A percentile compares a stretch with the other conserved stretches of the same genome.
Conservation (phyloP, 2,113 vertebrate species). For the Hymenochirus boettgeri region DNA sequence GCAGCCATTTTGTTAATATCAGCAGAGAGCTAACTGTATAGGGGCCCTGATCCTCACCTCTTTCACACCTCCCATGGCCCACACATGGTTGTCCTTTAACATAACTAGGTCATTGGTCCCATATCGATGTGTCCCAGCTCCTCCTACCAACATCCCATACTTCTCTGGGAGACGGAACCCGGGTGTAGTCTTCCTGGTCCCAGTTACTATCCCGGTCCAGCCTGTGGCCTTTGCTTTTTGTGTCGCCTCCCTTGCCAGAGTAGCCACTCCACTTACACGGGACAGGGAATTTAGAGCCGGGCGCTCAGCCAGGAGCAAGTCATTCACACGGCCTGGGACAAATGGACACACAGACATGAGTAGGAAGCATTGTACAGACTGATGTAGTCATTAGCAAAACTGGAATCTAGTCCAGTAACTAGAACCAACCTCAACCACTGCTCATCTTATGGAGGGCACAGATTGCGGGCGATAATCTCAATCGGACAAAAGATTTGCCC, state of each 20-base stretch:
- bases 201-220: slow-evolving; percentile 70
- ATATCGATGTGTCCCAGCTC: slow-evolving; percentile 66
- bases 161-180: slow-evolving; percentile 81
- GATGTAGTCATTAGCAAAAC: too few relatives aligned
- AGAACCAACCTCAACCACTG: too few relatives aligned
- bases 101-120: slow-evolving; percentile 74
- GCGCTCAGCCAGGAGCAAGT: slow-evolving; percentile 72
- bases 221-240: slow-evolving; percentile 36
- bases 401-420: too few relatives aligned
- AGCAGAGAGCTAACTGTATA: too few relatives aligned
- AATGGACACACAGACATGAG: too few relatives aligned
- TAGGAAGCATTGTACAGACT: too few relatives aligned
- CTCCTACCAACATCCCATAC: slow-evolving; percentile 73
- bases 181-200: slow-evolving; percentile 79
- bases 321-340: slow-evolving; percentile 51
- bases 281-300: slow-evolving; percentile 74
- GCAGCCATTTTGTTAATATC: too few relatives aligned
- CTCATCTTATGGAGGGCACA: too few relatives aligned
- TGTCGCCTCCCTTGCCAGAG: slow-evolving; percentile 52
- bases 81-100: slow-evolving; percentile 81
- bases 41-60: slow-evolving; percentile 52
- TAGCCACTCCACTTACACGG: slow-evolving; percentile 73
- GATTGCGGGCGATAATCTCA: too few relatives aligned
- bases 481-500: too few relatives aligned
- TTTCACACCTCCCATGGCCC: slow-evolving; percentile 67